Base-by-base conservation (phyloP, 2,888 invertebrate genomes). In the Sepioteuthis lessoniana region DNA sequence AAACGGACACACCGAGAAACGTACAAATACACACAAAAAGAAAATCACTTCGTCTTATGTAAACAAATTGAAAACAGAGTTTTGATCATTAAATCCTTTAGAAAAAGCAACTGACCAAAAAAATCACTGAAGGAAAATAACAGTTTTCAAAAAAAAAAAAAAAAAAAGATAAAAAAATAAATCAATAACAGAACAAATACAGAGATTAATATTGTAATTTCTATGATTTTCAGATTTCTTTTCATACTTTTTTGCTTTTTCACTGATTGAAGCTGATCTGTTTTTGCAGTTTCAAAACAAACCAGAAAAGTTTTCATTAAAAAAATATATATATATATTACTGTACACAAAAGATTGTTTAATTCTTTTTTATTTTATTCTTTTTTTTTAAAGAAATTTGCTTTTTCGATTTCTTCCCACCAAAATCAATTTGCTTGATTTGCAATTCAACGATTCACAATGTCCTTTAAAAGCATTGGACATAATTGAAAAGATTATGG, bases 391-490 rank as follows among this genome's bases (percentile, higher is more conserved):
- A 76, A 76, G 76, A 76, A n/a, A n/a, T 76, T 76, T 19, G n/a
- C 13, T 35, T 35, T 76, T 76, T 76, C n/a, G 42, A 42, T n/a
- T n/a, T 35, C n/a, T 76, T 76, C n/a, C 10, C 16, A n/a, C n/a
- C n/a, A n/a, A 55, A 76, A 76, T 76, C 76, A 76, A 76, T 76
- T 76, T 76, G 76, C n/a, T 76, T 76, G 76, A 76, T 76, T 76
- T 76, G 35, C 76, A 76, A 76, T 76, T 76, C 76, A 76, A n/a
- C 1, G n/a, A 76, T n/a, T 76, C 16, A 35, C 76, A n/a, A 76
- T 76, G 13, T 35, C n/a, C 76, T n/a, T 5, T 35, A 76, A 76
- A 76, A 76, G n/a, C 76, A 76, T 76, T 31, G n/a, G 16, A 76
- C 1, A 35, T n/a, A 76, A 76, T 76, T 76, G 76, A 76, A 76